Evolutionary conservation across 2,113 vertebrate species (phyloP).

Genomic region (Zosterops pallidus): DNA sequence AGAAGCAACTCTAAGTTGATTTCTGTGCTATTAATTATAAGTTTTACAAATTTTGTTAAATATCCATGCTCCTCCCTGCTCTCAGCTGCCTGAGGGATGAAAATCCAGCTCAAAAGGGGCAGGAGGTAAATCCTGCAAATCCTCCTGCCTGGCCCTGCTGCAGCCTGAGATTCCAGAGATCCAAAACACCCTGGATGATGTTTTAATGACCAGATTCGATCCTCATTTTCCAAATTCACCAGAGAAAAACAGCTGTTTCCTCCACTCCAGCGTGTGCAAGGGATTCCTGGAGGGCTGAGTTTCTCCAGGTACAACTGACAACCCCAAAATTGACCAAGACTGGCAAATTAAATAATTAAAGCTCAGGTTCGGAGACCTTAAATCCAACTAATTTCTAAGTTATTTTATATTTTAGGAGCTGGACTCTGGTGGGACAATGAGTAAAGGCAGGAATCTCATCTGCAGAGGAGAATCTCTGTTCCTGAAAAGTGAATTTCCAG

Average conservation of each 20-base stretch:
- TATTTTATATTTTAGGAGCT: neutral
- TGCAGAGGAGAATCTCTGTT: neutral
- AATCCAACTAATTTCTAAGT: neutral
- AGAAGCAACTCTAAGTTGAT: neutral
- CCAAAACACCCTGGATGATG: accelerated
- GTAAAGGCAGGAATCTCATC: neutral
- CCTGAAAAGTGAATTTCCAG: neutral
- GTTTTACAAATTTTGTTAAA: neutral
- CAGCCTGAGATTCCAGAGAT: accelerated
- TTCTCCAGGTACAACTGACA: neutral
- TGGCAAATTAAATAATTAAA: neutral
- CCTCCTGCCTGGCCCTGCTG: neutral
- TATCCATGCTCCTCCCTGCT: accelerated
- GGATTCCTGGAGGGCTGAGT: neutral
- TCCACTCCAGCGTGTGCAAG: neutral
- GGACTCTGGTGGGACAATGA: neutral
- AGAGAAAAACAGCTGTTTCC: neutral
- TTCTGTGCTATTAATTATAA: neutral
- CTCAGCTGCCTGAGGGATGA: neutral
- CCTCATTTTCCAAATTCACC: neutral
- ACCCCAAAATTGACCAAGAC: accelerated
- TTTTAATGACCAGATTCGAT: neutral
- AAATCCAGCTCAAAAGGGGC: neutral
- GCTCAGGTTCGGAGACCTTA: neutral
- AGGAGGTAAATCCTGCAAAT: neutral